phyloP scores from a whole-genome alignment of 2,113 vertebrate species.

The Callaeas wilsoni region DNA sequence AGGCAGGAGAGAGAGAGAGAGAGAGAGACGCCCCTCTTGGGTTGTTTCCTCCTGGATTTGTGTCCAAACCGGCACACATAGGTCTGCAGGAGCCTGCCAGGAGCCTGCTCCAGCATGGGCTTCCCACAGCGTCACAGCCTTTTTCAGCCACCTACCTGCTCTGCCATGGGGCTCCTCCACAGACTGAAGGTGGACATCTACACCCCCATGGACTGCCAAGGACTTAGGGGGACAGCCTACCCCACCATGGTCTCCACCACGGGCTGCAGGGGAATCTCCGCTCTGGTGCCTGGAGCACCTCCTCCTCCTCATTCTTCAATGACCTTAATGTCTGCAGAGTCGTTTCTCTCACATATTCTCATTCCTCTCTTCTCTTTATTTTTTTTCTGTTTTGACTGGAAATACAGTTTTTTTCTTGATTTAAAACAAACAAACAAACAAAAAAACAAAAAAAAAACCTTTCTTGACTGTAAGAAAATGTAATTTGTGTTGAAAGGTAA shows the following conservation, averaged over 20 bases:
- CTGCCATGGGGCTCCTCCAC: neutral
- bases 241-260: neutral
- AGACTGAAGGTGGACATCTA: no score
- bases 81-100: neutral
- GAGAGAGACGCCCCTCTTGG: no score
- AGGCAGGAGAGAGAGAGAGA: no score
- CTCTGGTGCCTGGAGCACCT: neutral
- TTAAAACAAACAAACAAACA: neutral
- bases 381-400: neutral
- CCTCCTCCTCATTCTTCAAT: neutral
- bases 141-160: neutral
- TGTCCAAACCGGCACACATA: no score
- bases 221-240: no score
- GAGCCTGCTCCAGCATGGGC: neutral
- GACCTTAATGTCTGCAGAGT: neutral
- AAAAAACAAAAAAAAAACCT: neutral
- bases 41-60: no score
- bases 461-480: neutral
- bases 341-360: neutral
- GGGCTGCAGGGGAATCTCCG: neutral
- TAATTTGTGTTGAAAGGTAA: neutral
- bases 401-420: neutral
- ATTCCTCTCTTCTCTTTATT: fast-evolving
- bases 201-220: neutral
- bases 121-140: neutral